Conservation (phyloP, 2,113 vertebrate genomes). For the Anguilla japonica region DNA sequence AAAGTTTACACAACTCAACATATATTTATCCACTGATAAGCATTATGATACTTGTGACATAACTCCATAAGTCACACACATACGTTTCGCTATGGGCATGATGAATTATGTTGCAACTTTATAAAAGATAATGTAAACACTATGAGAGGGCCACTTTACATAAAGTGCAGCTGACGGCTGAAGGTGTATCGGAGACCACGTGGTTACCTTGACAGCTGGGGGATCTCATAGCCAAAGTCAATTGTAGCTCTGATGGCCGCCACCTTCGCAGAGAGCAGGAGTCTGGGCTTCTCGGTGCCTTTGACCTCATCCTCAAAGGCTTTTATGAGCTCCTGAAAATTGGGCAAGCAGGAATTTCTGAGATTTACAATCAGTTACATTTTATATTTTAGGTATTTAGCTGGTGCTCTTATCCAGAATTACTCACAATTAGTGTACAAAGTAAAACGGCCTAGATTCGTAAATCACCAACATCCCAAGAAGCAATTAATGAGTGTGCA, state of each 20-base stretch:
- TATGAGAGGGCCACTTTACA: too few relatives aligned
- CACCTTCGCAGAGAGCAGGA: constrained; percentile 64
- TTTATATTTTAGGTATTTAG: too few relatives aligned
- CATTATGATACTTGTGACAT: too few relatives aligned
- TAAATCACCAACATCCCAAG: background rate
- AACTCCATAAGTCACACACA: too few relatives aligned
- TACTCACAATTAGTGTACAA: background rate
- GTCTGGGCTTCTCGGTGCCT: constrained; percentile 49
- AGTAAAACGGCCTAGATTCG: background rate
- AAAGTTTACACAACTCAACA: too few relatives aligned
- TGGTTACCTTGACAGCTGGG: constrained; percentile 56
- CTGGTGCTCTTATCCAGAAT: background rate
- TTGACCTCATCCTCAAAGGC: constrained; percentile 62
- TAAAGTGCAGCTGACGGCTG: background rate
- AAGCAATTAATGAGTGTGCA: too few relatives aligned
- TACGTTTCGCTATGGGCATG: too few relatives aligned
- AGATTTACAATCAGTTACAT: too few relatives aligned
- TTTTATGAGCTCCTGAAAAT: constrained; percentile 58
- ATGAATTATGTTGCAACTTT: too few relatives aligned
- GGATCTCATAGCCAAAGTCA: constrained; percentile 60
- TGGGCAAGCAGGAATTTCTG: background rate
- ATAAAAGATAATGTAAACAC: too few relatives aligned
- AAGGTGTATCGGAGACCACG: background rate
- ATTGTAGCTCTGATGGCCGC: constrained; percentile 44
- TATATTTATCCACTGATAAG: too few relatives aligned